phyloP scores from a whole-genome alignment of 2,113 vertebrate genomes.

The Vireo altiloquus region DNA sequence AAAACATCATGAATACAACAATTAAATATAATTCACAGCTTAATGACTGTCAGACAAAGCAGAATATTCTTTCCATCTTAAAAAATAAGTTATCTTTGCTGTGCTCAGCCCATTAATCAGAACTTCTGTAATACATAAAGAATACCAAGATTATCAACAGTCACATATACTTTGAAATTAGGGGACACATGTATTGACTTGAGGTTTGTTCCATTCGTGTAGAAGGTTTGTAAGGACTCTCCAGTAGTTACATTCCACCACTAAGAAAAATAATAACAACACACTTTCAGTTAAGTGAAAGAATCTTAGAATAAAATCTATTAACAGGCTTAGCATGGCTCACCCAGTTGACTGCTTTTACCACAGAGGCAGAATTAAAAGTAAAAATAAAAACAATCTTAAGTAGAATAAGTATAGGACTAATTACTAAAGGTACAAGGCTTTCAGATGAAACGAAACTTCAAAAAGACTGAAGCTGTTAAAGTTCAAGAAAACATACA shows the following conservation, averaged over 20 bases:
- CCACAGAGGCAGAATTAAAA: not conserved
- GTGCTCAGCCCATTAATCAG: slow-evolving; percentile 38
- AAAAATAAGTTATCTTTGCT: not conserved
- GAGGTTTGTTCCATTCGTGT: slow-evolving; percentile 86
- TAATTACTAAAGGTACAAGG: not conserved
- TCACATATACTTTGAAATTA: slow-evolving; percentile 88
- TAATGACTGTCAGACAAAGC: slow-evolving; percentile 11
- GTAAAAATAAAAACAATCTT: not conserved
- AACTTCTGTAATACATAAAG: slow-evolving; percentile 88
- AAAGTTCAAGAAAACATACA: not conserved
- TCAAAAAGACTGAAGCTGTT: not conserved
- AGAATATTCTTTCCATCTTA: not conserved
- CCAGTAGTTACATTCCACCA: slow-evolving; percentile 93
- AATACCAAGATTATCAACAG: slow-evolving; percentile 93
- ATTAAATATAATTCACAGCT: slow-evolving; percentile 67
- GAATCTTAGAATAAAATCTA: not conserved
- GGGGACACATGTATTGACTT: slow-evolving; percentile 87
- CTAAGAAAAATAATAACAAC: slow-evolving; percentile 65
- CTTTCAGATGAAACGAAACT: not conserved
- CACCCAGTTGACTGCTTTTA: not conserved
- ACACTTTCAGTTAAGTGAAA: not conserved
- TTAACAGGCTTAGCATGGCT: not conserved
- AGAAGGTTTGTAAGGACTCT: slow-evolving; percentile 90
- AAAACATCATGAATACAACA: slow-evolving; percentile 29
- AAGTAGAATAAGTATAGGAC: not conserved